These are phyloP conservation scores for Tauraco hartlaubi DNA, from an alignment of 2,797 vertebrate genomes.

Conservation along the genomic window DNA sequence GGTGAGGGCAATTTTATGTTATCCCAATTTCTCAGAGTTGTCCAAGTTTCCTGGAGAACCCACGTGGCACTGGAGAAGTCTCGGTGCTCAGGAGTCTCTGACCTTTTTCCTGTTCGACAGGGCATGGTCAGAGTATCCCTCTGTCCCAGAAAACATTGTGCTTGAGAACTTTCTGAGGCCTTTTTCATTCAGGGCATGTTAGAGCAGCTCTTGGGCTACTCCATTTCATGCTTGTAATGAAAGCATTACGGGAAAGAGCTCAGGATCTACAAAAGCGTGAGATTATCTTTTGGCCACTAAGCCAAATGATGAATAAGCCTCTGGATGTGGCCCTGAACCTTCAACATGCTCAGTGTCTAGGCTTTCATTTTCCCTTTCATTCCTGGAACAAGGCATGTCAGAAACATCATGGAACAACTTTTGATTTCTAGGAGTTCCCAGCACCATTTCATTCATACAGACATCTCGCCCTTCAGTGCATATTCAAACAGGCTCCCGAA, in stretches of 20 bases:
- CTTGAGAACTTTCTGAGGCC: not conserved
- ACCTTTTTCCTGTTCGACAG: not conserved
- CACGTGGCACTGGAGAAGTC: rapidly evolving
- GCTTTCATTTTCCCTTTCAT: not conserved
- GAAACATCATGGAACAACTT: not conserved
- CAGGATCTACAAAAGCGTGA: not conserved
- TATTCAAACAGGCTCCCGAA: rapidly evolving
- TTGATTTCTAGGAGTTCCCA: not conserved
- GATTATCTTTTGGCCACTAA: not conserved
- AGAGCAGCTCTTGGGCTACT: not conserved
- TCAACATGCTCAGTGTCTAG: rapidly evolving
- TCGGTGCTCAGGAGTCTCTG: not conserved
- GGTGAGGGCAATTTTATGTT: not conserved
- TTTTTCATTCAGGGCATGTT: not conserved
- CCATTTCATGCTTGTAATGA: not conserved
- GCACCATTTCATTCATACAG: not conserved
- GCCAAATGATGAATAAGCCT: not conserved
- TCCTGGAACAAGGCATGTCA: not conserved
- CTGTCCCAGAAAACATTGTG: not conserved
- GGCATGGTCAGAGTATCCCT: not conserved
- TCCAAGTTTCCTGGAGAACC: not conserved
- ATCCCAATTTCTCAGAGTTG: not conserved
- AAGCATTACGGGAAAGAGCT: not conserved
- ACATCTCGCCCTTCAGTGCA: not conserved
- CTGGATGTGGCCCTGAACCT: not conserved